Evolutionary conservation across 2,113 vertebrate species (phyloP), one percentile per base, ranked within the genome.

Genomic region (Thermophis baileyi): DNA sequence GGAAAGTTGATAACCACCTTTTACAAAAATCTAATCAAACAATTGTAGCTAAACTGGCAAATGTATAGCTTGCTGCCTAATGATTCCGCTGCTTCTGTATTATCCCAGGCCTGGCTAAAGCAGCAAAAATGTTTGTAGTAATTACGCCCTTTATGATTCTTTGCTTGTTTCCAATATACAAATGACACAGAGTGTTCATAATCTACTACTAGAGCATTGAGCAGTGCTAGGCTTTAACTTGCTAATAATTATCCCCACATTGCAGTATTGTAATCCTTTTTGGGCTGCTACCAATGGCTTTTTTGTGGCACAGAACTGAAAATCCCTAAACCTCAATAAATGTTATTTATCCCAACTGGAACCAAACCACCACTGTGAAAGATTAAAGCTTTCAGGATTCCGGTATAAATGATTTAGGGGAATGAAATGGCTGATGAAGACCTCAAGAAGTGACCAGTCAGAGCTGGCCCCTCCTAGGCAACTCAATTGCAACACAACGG

Each of bases 341-440:
- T 94, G 93, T 96, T 46, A 95, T 50, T 49, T 40, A 20, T 90
- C 92, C 57, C 95, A 97, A 96, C 96, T 97, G 96, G 97, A 97
- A 97, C 94, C 96, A 97, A 98, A 97, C 97, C 95, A 87, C 96
- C 95, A 94, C 97, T 97, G 97, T 95, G 95, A 97, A 97, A 98
- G 97, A 93, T 95, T 95, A 96, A 97, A 97, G 96, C 97, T 96
- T 94, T 97, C 97, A 97, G 98, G 97, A 98, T 98, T 97, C 97
- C 97, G 97, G 94, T 98, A 97, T 97, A 96, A 97, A 96, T 97
- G 97, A 97, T 97, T 97, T 96, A 97, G 95, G 88, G 97, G 98
- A 98, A 88, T 98, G 97, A 98, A 86, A 97, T 98, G 97, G 97
- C 98, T 98, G 97, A 97, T 95, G 98, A 98, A 98, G 98, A 98